These are phyloP conservation scores for Eristalis arbustorum DNA, from an alignment of 2,888 invertebrate species.

Conservation along the genomic window DNA sequence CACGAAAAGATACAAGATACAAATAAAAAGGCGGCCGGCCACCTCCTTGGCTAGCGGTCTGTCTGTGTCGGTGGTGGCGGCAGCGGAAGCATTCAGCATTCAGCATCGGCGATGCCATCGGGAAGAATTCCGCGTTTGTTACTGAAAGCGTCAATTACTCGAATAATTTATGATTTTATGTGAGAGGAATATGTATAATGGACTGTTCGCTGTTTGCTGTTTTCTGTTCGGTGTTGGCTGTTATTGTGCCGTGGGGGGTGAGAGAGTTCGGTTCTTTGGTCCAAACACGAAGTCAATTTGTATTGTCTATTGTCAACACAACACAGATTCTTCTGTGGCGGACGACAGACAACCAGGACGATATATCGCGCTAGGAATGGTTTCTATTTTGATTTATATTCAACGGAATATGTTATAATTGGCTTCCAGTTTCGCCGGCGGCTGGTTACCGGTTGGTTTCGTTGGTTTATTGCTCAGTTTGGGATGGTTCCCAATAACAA, in stretches of 20 bases:
- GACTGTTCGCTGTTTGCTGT: conserved; percentile 59
- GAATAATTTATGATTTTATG: conserved; percentile 79
- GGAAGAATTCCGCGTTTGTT: conserved; percentile 72
- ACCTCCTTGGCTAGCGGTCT: background rate
- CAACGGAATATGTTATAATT: conserved; percentile 69
- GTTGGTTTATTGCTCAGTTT: conserved; percentile 59
- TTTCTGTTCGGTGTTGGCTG: conserved; percentile 18
- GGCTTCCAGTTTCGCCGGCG: conserved; percentile 39
- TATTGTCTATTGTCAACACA: conserved; percentile 70
- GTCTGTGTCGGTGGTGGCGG: conserved; percentile 28
- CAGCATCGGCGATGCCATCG: conserved; percentile 51
- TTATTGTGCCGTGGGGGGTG: too few species aligned
- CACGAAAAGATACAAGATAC: conserved; percentile 65
- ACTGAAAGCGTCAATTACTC: conserved; percentile 79
- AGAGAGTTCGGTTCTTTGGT: conserved; percentile 54
- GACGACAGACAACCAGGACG: conserved; percentile 62
- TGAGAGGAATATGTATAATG: conserved; percentile 75
- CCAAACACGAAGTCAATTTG: conserved; percentile 70
- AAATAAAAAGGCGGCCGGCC: conserved; percentile 23
- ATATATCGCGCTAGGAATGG: conserved; percentile 64
- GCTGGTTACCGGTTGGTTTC: background rate
- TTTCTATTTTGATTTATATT: conserved; percentile 70
- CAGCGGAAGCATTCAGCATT: background rate
- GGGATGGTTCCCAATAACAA: conserved; percentile 57
- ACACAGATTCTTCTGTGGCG: conserved; percentile 62